phyloP scores from a whole-genome alignment of 2,888 invertebrate species.

The Augiades crinisus region DNA sequence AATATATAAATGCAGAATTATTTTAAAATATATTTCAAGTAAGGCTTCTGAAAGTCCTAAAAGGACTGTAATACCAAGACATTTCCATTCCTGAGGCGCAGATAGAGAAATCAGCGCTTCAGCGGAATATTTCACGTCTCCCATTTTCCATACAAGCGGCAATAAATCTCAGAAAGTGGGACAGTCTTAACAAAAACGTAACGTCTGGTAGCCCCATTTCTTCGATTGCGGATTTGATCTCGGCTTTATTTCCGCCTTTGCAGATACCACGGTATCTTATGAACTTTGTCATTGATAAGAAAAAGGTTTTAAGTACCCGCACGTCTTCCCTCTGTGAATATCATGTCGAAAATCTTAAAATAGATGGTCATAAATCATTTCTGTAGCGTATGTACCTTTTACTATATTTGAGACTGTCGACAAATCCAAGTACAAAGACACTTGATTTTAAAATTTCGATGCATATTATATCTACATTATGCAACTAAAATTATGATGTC shows the following conservation, averaged over 20 bases:
- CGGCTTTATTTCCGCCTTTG: slow-evolving; percentile 48
- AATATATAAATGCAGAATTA: not conserved
- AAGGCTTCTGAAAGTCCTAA: slow-evolving; percentile 3
- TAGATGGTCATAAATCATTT: not conserved
- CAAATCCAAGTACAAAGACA: no score
- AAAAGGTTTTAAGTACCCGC: slow-evolving; percentile 19
- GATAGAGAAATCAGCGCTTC: slow-evolving; percentile 24
- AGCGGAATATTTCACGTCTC: slow-evolving; percentile 24
- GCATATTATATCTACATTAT: no score
- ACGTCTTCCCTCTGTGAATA: slow-evolving; percentile 4
- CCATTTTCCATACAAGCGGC: slow-evolving; percentile 24
- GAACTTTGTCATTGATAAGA: slow-evolving; percentile 30
- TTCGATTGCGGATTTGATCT: slow-evolving; percentile 45
- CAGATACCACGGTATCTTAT: slow-evolving; percentile 37
- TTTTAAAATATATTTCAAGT: not conserved
- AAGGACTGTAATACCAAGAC: slow-evolving; percentile 13
- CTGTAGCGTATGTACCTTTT: no score
- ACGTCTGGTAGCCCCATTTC: slow-evolving; percentile 32
- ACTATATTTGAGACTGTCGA: no score
- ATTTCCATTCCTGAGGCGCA: slow-evolving; percentile 14
- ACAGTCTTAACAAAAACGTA: slow-evolving; percentile 25
- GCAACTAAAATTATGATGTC: no score
- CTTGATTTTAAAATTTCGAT: no score
- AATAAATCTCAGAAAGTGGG: slow-evolving; percentile 25
- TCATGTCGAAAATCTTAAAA: not conserved